Evolutionary conservation across 2,888 invertebrate species (phyloP), one percentile per base, ranked within the genome.

Genomic region (Andrena bicolor): DNA sequence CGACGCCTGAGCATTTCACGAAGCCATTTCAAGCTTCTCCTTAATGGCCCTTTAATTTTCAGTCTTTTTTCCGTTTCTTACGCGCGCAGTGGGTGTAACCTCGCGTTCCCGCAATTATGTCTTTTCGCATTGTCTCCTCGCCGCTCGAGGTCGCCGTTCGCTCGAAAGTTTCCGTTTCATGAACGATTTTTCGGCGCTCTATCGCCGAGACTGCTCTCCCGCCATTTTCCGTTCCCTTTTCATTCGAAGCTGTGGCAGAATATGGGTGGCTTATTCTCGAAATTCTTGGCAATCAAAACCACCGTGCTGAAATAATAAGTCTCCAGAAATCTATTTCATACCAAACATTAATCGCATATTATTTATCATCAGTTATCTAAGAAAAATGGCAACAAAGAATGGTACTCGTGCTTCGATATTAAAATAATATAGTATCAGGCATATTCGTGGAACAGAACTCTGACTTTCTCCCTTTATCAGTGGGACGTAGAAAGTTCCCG

Each of bases 61-160:
- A 49, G 7, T n/a, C 4, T 26, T 32, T 28, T 49, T 30, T 20
- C 23, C 4, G 20, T 35, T 74, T 3, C 13, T n/a, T 0, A 26
- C 7, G 10, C 30, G 28, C 23, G 3, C 28, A 6, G n/a, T n/a
- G n/a, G 32, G 26, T 28, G 53, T 51, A 63, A 51, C 8, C 28
- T 63, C 74, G 63, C n/a, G 77, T 77, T 51, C 56, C 20, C 56
- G 58, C 53, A 49, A 79, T 76, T 70, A 51, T 13, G 63, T 69
- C 56, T 65, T 49, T 13, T n/a, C 69, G 49, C 64, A 64, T 68
- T 77, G 64, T 79, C 56, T 41, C 30, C 63, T 13, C 28, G 23
- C 20, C 20, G n/a, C 56, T 23, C 76, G 53, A 68, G 76, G 74
- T 53, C 63, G 74, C 35, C 26, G 41, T 30, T 23, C 53, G 41